Evolutionary conservation across 2,888 invertebrate species (phyloP).

Genomic region (Sminthurinus aureus): DNA sequence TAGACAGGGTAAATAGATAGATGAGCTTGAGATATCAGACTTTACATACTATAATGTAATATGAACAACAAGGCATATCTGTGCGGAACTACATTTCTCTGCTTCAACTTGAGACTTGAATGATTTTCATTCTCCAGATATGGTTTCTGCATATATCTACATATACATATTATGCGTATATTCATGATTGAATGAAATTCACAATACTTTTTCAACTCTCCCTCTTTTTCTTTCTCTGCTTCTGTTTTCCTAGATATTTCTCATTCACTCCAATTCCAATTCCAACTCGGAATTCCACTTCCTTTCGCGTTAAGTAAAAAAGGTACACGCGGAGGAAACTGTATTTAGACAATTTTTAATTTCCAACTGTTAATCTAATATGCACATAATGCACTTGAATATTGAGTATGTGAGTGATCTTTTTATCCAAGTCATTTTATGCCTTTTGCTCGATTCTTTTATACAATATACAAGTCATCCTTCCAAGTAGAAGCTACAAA

Average conservation of each 20-base stretch:
- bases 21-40: slow-evolving; percentile 5
- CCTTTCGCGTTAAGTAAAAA: background rate
- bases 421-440: background rate
- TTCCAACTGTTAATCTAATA: background rate
- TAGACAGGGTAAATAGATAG: slow-evolving; percentile 20
- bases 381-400: background rate
- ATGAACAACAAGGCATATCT: background rate
- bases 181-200: background rate
- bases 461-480: slow-evolving; percentile 12
- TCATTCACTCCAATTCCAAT: too few species aligned
- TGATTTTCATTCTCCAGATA: background rate
- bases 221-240: too few species aligned
- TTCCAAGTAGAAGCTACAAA: background rate
- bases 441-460: background rate
- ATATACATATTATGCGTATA: background rate
- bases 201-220: background rate
- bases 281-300: background rate
- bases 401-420: too few species aligned
- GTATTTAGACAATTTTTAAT: background rate
- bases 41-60: background rate
- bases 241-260: too few species aligned
- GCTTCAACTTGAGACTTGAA: background rate
- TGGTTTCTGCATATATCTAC: background rate
- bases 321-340: background rate
- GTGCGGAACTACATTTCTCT: background rate